Conservation (phyloP, 2,113 vertebrate genomes). For the Boleophthalmus pectinirostris region DNA sequence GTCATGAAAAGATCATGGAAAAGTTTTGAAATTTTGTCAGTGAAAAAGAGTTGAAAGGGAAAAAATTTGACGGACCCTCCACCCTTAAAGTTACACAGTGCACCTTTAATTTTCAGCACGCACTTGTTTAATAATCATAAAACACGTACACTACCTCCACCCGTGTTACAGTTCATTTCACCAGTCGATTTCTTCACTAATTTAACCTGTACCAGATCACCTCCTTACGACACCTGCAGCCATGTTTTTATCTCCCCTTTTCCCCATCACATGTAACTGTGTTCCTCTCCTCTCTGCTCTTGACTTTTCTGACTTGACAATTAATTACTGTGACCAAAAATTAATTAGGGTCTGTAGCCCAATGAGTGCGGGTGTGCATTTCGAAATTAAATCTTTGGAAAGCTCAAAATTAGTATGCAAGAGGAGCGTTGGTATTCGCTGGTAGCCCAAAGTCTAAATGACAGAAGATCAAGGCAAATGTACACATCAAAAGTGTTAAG, state of each 20-base stretch:
- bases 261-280: conserved; percentile 31
- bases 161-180: background rate
- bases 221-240: conserved; percentile 14
- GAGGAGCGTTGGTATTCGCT: conserved; percentile 22
- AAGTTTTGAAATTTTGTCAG: no score
- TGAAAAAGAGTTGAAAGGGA: no score
- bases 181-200: background rate
- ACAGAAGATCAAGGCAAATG: conserved; percentile 58
- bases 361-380: conserved; percentile 48
- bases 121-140: background rate
- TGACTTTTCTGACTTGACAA: conserved; percentile 55
- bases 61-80: no score
- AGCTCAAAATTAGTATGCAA: conserved; percentile 63
- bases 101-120: no score
- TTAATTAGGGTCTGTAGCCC: conserved; percentile 68
- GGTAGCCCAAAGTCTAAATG: conserved; percentile 57
- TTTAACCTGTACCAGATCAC: conserved; percentile 14
- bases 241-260: conserved; percentile 28
- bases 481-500: conserved; percentile 58
- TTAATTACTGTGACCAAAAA: conserved; percentile 73
- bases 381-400: conserved; percentile 55
- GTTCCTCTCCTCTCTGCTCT: conserved; percentile 31
- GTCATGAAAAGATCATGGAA: no score
- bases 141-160: background rate
- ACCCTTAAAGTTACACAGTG: no score